Base-by-base conservation (phyloP, 2,888 invertebrate genomes). In the Gymnosoma rotundatum region DNA sequence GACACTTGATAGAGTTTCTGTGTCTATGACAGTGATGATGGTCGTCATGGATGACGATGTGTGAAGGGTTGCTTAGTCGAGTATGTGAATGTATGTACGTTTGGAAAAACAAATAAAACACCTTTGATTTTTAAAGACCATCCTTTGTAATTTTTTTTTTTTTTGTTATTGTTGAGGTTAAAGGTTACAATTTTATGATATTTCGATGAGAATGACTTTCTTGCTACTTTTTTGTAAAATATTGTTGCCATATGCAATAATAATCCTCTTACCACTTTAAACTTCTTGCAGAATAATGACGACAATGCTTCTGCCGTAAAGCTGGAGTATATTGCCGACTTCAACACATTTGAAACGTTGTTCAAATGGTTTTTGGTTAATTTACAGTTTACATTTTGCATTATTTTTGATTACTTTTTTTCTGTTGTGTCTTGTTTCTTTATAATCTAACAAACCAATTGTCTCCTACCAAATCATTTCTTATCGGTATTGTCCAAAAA, bases 371-470 rank as follows among this genome's bases (percentile, higher is more conserved):
- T 73, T 64, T 64, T 66, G 81, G 81, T 81, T 81, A 81, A 81
- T 84, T 84, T 81, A 60, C 64, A 74, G 58, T 81, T 81, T 70
- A 70, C 36, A 81, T 81, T 81, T 74, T 78, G 64, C 74, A 70
- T 72, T 84, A 66, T 73, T 66, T 73, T 38, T 61, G 38, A 50
- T 66, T 72, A 16, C 42, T 50, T 54, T 18, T 70, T 36, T 56
- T 25, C 25, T 38, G 38, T 18, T 21, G 50, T 52, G 20, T 45
- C 32, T 63, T 64, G 70, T 72, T 78, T 78, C 72, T 78, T 84
- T 74, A 81, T 74, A 81, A 84, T 84, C 84, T 84, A 84, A 84
- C 81, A 81, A 84, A 84, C 81, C 84, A 84, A 84, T 84, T 84
- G 81, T 84, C 84, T 81, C 84, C 84, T 81, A 84, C 81, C 84